Conservation (phyloP, 2,113 vertebrate genomes). For the Peucedramus taeniatus region DNA sequence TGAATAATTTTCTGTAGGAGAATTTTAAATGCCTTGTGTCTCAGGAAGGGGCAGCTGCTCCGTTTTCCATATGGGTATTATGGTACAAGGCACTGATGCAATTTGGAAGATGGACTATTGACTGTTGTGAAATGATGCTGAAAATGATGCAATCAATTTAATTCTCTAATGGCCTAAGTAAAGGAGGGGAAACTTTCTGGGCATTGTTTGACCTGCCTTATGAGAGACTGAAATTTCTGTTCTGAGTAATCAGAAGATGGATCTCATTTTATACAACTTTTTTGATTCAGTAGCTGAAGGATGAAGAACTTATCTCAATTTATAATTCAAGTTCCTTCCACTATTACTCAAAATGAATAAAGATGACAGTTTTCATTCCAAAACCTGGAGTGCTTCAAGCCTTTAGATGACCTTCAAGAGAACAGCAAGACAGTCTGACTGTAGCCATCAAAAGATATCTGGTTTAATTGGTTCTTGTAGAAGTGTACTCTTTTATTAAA, state of each 20-base stretch:
- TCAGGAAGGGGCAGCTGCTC: conserved; percentile 16
- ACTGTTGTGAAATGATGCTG: conserved; percentile 50
- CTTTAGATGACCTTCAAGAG: background rate
- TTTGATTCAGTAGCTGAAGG: background rate
- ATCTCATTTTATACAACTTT: background rate
- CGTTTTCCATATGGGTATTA: background rate
- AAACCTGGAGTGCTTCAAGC: background rate
- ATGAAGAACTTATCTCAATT: background rate
- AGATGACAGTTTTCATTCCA: background rate
- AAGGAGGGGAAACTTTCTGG: conserved; percentile 42
- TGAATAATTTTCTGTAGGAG: conserved; percentile 18
- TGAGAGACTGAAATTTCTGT: background rate
- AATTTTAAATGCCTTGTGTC: conserved; percentile 1
- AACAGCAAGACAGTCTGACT: background rate
- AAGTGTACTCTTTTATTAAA: background rate
- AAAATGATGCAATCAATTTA: conserved; percentile 47
- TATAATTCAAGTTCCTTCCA: background rate
- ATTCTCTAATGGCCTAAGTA: conserved; percentile 35
- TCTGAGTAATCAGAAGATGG: conserved; percentile 33
- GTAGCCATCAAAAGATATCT: background rate
- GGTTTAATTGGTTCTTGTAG: background rate
- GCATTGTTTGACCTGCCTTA: conserved; percentile 26
- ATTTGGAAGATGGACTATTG: conserved; percentile 46
- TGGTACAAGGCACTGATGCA: background rate
- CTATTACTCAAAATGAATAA: conserved; percentile 5